These are phyloP conservation scores for Leptinotarsa haldemani DNA, from an alignment of 2,888 invertebrate genomes.

Conservation along the genomic window DNA sequence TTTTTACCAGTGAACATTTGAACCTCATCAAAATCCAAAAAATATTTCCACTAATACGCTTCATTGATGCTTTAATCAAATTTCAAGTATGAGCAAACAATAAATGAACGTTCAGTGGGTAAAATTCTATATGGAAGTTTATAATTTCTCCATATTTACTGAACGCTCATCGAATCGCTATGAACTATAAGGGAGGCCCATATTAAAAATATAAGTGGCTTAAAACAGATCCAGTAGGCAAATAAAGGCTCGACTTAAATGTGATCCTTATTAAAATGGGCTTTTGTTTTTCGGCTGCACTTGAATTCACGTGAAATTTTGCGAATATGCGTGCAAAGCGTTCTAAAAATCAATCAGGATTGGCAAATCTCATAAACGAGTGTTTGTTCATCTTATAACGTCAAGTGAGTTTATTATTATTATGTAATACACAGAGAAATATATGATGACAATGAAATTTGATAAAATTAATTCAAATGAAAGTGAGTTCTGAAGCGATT, in stretches of 20 bases:
- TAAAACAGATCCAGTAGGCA: constrained; percentile 63
- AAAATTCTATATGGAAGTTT: constrained; percentile 32
- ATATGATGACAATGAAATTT: too few relatives aligned
- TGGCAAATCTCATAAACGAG: too few relatives aligned
- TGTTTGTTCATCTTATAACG: too few relatives aligned
- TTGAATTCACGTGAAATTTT: constrained; percentile 53
- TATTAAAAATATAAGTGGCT: constrained; percentile 66
- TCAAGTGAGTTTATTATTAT: too few relatives aligned
- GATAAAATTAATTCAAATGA: too few relatives aligned
- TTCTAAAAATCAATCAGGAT: constrained; percentile 26
- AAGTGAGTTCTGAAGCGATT: too few relatives aligned
- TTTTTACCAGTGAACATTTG: too few relatives aligned
- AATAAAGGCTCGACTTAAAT: constrained; percentile 65
- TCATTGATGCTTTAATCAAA: background rate
- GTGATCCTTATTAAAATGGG: constrained; percentile 65
- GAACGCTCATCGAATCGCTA: constrained; percentile 51
- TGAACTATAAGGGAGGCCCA: constrained; percentile 54
- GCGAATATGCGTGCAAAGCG: constrained; percentile 27
- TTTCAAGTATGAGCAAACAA: constrained; percentile 22
- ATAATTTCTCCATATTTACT: constrained; percentile 50
- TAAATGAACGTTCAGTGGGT: constrained; percentile 11
- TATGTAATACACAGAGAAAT: too few relatives aligned
- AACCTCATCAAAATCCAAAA: too few relatives aligned
- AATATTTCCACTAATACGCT: background rate
- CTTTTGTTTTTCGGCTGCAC: constrained; percentile 64